Evolutionary conservation across 2,888 invertebrate genomes (phyloP), one percentile per base, ranked within the genome.

Genomic region (Didymodactylos carnosus): DNA sequence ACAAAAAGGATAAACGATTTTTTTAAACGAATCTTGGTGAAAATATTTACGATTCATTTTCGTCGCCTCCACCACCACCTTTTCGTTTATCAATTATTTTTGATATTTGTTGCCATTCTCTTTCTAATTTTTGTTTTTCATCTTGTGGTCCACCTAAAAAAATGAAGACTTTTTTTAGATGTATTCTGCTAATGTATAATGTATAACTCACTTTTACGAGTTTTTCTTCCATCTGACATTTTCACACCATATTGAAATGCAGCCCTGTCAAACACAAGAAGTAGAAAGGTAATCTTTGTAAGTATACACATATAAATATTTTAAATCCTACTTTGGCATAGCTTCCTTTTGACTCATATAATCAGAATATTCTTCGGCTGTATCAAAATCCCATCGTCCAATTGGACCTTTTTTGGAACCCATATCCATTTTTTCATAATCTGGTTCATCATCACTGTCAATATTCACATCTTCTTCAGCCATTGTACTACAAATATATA

Each of bases 281-380:
- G n/a, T n/a, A n/a, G n/a, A n/a, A n/a, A n/a, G n/a, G n/a, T n/a
- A n/a, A n/a, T n/a, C n/a, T n/a, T n/a, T n/a, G n/a, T n/a, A n/a
- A n/a, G n/a, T n/a, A n/a, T n/a, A n/a, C n/a, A n/a, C n/a, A n/a
- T n/a, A n/a, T n/a, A n/a, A n/a, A n/a, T n/a, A n/a, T n/a, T n/a
- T n/a, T n/a, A n/a, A n/a, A n/a, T n/a, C n/a, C n/a, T n/a, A n/a
- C n/a, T 98, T 98, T 0, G 97, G 97, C 76, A 97, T 81, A 0
- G 97, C 97, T 84, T 98, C 97, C 82, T 94, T 94, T 78, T 91
- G 91, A 80, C 93, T 92, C 95, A 97, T 98, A 84, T 98, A 98
- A 76, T 92, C 92, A 0, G 94, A 94, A 83, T 97, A 98, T 80
- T 98, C 97, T 81, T 98, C 97, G 77, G 93, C 92, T 0, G 94